Evolutionary conservation across 1,140 invertebrate genomes (phyloP).

Genomic region (Daktulosphaira vitifoliae): DNA sequence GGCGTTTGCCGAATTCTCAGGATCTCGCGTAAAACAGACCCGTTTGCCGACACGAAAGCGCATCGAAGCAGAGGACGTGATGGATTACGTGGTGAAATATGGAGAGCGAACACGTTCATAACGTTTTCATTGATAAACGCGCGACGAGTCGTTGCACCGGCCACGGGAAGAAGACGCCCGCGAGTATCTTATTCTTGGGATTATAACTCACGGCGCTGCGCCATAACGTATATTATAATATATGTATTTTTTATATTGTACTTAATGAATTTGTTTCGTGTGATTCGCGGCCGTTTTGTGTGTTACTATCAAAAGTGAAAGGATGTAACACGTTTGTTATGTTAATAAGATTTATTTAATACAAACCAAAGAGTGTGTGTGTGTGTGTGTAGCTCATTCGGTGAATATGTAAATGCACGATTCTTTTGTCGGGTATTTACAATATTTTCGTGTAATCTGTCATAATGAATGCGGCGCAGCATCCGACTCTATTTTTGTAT

Average conservation of each 20-base stretch:
- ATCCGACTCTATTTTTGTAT: constrained; percentile 12
- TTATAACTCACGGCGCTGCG: too few relatives aligned
- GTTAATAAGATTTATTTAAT: constrained; percentile 34
- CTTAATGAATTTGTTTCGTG: constrained; percentile 9
- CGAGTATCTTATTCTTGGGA: too few relatives aligned
- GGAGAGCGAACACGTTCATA: too few relatives aligned
- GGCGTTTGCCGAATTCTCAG: too few relatives aligned
- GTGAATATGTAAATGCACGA: constrained; percentile 34
- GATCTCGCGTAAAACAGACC: too few relatives aligned
- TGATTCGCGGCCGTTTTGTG: not conserved
- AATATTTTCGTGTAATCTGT: constrained; percentile 32
- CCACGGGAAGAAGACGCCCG: too few relatives aligned
- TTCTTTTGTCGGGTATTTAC: constrained; percentile 29
- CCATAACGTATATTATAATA: too few relatives aligned
- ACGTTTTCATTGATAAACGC: too few relatives aligned
- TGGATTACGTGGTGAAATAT: too few relatives aligned
- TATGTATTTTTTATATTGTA: constrained; percentile 6
- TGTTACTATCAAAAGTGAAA: constrained; percentile 28
- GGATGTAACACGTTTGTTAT: constrained; percentile 32
- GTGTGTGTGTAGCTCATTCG: not conserved
- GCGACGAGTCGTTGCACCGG: too few relatives aligned
- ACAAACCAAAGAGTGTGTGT: constrained; percentile 11
- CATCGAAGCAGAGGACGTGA: too few relatives aligned
- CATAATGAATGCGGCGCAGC: constrained; percentile 30
- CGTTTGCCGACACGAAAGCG: too few relatives aligned